Percentiles rank a stretch among this genome's conserved stretches.
These are phyloP conservation scores for Miltochrista miniata DNA, from an alignment of 2,888 invertebrate genomes.

Conservation along the genomic window DNA sequence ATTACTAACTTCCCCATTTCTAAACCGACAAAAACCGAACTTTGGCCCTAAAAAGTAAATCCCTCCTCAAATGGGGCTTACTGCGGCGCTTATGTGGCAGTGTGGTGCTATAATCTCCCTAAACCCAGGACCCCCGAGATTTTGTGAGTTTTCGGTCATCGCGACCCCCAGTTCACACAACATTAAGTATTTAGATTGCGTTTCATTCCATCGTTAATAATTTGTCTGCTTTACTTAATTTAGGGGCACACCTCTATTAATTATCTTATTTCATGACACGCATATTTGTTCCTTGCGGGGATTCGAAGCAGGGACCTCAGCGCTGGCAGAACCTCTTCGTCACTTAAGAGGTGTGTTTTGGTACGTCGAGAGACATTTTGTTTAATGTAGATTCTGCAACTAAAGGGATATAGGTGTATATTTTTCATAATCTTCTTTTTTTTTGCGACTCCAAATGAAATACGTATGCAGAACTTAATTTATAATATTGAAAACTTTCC, in stretches of 20 bases:
- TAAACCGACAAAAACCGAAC: conserved; percentile 18
- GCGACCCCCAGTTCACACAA: conserved; percentile 35
- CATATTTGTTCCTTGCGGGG: too few species aligned
- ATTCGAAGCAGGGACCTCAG: too few species aligned
- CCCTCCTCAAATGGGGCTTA: conserved; percentile 18
- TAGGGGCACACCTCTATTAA: conserved; percentile 34
- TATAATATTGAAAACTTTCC: too few species aligned
- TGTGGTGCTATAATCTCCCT: conserved; percentile 24
- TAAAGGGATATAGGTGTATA: too few species aligned
- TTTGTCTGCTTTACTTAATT: conserved; percentile 55
- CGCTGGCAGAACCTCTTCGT: too few species aligned
- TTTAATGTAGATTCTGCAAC: too few species aligned
- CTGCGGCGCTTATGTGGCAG: neutral
- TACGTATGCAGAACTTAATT: too few species aligned
- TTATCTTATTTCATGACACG: conserved; percentile 29
- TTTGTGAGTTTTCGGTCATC: conserved; percentile 2
- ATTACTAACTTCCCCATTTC: conserved; percentile 22
- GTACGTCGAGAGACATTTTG: too few species aligned
- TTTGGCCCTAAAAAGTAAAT: conserved; percentile 24
- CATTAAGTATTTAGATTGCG: conserved; percentile 64
- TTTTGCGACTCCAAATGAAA: too few species aligned
- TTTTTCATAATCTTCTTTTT: too few species aligned
- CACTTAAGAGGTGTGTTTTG: too few species aligned
- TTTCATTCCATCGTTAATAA: conserved; percentile 31
- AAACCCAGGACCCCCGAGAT: neutral